Conservation (phyloP, 37 sponge, comb jelly and placozoan genomes). For the Diacarnus erythraeanus region DNA sequence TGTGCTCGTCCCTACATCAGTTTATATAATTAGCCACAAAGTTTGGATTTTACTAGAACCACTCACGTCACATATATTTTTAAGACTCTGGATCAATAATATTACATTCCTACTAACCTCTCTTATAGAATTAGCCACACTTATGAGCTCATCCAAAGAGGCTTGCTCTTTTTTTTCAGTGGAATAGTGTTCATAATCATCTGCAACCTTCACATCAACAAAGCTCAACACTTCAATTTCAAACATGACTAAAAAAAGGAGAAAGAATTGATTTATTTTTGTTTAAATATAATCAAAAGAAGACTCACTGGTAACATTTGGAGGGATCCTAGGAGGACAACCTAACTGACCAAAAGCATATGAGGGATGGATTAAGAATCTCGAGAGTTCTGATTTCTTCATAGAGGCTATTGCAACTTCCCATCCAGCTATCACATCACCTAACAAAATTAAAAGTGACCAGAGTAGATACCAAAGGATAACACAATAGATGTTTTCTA, state of each 20-base stretch:
- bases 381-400: constrained; percentile 79
- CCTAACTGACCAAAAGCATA: constrained; percentile 91
- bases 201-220: constrained; percentile 72
- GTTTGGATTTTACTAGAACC: too few relatives aligned
- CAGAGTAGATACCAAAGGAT: not conserved
- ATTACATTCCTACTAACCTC: constrained; percentile 28
- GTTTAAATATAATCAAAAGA: not conserved
- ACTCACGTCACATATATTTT: not conserved
- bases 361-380: constrained; percentile 69
- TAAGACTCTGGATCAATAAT: not conserved
- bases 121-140: constrained; percentile 63
- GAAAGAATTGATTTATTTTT: not conserved
- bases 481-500: not conserved
- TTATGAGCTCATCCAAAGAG: constrained; percentile 49
- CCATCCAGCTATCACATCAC: constrained; percentile 72
- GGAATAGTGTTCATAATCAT: constrained; percentile 40
- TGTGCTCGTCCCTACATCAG: too few relatives aligned
- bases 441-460: constrained; percentile 24
- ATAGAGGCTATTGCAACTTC: constrained; percentile 77
- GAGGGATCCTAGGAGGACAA: constrained; percentile 95
- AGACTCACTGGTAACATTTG: constrained; percentile 77
- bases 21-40: too few relatives aligned
- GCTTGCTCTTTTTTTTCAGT: constrained; percentile 46
- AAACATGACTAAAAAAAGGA: constrained; percentile 58
- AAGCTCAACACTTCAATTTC: constrained; percentile 89